A percentile compares a stretch with the other conserved stretches of the same genome.
These are phyloP conservation scores for Drosophila lacertosa DNA, from an alignment of 1,140 invertebrate genomes.

Conservation along the genomic window DNA sequence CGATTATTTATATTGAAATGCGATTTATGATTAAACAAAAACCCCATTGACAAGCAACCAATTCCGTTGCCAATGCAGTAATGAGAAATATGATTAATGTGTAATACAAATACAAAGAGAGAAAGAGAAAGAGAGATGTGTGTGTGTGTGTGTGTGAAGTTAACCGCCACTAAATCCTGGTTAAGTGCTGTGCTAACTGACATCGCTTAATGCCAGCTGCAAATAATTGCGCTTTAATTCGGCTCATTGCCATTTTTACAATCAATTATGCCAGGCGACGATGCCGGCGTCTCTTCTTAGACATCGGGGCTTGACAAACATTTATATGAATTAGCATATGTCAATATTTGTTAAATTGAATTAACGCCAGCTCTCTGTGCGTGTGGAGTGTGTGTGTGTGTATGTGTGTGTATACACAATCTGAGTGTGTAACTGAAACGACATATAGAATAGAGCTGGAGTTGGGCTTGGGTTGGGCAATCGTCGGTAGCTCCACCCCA, in stretches of 20 bases:
- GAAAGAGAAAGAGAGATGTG: background rate
- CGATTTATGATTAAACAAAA: conserved; percentile 41
- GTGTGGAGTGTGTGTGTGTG: background rate
- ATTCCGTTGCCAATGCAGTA: conserved; percentile 7
- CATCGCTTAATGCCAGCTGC: conserved; percentile 63
- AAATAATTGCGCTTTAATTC: conserved; percentile 79
- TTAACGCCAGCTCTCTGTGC: conserved; percentile 56
- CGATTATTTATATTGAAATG: conserved; percentile 32
- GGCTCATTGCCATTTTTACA: conserved; percentile 80
- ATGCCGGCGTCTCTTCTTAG: background rate
- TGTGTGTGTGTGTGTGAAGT: conserved; percentile 16
- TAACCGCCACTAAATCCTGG: conserved; percentile 51
- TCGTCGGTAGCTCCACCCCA: conserved; percentile 41
- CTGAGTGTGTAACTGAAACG: conserved; percentile 14
- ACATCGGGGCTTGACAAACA: conserved; percentile 54
- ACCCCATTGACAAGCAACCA: conserved; percentile 26
- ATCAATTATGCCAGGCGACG: conserved; percentile 64
- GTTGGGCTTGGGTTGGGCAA: background rate
- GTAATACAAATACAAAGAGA: conserved; percentile 14
- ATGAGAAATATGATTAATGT: conserved; percentile 67
- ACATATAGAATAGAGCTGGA: conserved; percentile 2
- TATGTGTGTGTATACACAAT: conserved; percentile 10
- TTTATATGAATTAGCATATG: conserved; percentile 81
- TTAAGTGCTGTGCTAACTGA: conserved; percentile 54
- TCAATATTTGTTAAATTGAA: conserved; percentile 83